These are phyloP conservation scores for Brachirus orientalis DNA, from an alignment of 2,113 vertebrate genomes.

Conservation along the genomic window DNA sequence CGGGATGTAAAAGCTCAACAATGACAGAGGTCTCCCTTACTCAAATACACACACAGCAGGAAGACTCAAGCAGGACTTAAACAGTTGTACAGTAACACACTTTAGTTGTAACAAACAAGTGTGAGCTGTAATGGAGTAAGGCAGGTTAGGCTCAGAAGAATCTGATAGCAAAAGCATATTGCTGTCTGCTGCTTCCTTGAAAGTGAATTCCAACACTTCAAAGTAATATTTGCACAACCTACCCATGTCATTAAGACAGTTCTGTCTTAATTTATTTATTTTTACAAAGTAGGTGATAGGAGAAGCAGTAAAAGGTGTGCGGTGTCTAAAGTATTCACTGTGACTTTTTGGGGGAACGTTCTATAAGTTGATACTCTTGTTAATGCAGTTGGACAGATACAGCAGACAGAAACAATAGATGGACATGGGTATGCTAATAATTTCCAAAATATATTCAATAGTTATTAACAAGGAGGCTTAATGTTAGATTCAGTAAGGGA, in stretches of 20 bases:
- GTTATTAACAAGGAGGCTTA: too few species aligned
- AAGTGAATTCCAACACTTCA: constrained; percentile 46
- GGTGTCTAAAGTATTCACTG: constrained; percentile 17
- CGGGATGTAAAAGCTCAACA: constrained; percentile 75
- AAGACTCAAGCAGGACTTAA: constrained; percentile 14
- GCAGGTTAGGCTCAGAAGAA: constrained; percentile 54
- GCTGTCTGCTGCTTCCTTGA: constrained; percentile 62
- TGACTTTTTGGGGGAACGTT: constrained; percentile 40
- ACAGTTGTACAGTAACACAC: constrained; percentile 25
- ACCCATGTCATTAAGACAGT: constrained; percentile 16
- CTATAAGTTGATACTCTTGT: constrained; percentile 24
- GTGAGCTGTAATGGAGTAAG: constrained; percentile 36
- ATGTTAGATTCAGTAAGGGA: too few species aligned
- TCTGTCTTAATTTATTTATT: neutral
- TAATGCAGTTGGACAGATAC: neutral
- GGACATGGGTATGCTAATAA: too few species aligned
- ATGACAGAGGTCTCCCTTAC: constrained; percentile 69
- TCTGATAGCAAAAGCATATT: constrained; percentile 51
- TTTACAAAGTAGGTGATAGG: constrained; percentile 24
- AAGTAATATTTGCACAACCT: neutral
- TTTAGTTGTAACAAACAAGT: constrained; percentile 23
- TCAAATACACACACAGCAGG: constrained; percentile 19
- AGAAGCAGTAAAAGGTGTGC: constrained; percentile 11
- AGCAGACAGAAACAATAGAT: too few species aligned
- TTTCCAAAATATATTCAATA: too few species aligned